Percentiles rank a stretch among this genome's conserved stretches.
These are phyloP conservation scores for Tragelaphus oryx DNA, from an alignment of 2,797 vertebrate species.

Conservation along the genomic window DNA sequence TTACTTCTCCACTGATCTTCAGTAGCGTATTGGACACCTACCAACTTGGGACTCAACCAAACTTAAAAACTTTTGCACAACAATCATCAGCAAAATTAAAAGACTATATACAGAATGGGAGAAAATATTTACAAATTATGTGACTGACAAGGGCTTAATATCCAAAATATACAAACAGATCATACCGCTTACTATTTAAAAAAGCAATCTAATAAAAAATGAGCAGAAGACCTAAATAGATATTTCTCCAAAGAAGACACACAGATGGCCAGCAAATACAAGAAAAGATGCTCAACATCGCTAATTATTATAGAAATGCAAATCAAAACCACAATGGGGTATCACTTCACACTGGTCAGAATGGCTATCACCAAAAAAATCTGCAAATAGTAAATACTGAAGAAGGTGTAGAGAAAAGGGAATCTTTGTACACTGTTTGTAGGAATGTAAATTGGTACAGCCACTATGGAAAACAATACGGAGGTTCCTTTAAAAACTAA, in stretches of 20 bases:
- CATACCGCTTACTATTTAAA: not conserved
- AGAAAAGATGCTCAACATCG: not conserved
- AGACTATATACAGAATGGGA: not conserved
- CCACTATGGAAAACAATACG: not conserved
- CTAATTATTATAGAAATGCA: not conserved
- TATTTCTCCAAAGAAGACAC: not conserved
- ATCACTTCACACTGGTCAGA: not conserved
- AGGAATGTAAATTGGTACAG: not conserved
- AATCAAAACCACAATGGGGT: not conserved
- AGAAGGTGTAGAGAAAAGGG: not conserved
- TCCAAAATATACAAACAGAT: not conserved
- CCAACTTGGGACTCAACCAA: not conserved
- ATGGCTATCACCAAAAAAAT: not conserved
- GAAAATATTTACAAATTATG: not conserved
- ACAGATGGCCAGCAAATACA: not conserved
- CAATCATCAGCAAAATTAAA: not conserved
- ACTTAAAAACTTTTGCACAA: not conserved
- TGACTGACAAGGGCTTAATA: not conserved
- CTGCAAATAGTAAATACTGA: not conserved
- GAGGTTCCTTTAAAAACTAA: not conserved
- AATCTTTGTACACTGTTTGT: not conserved
- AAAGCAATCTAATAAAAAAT: not conserved
- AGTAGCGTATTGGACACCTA: too few species aligned
- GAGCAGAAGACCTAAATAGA: not conserved
- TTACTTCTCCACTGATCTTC: too few species aligned